Conservation (phyloP, 1,140 invertebrate genomes). For the Lucilia cuprina region DNA sequence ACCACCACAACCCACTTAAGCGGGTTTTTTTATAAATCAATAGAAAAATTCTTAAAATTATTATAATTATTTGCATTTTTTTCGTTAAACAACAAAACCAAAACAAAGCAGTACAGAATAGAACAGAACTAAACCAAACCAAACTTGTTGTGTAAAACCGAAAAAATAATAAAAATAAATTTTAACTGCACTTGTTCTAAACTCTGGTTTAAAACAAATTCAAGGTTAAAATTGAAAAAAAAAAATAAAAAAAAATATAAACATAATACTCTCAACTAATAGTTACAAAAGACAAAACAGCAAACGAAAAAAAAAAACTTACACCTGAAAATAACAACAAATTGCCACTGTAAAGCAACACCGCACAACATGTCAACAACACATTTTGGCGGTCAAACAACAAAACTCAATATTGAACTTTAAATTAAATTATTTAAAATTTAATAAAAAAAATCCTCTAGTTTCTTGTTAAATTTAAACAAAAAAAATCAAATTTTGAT, state of each 20-base stretch:
- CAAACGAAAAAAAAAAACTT: not conserved
- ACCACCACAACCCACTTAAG: conserved; percentile 1
- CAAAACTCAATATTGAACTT: conserved; percentile 13
- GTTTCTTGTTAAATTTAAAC: too few relatives aligned
- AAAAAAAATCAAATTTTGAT: too few relatives aligned
- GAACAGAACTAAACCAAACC: not conserved
- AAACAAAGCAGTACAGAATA: too few relatives aligned
- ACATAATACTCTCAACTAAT: not conserved
- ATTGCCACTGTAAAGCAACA: not conserved
- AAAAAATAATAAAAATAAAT: not conserved
- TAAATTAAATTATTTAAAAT: not conserved
- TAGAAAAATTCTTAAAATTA: conserved; percentile 30
- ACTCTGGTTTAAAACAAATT: not conserved
- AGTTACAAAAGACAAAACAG: not conserved
- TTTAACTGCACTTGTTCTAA: conserved; percentile 2
- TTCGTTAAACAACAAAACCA: too few relatives aligned
- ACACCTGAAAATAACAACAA: not conserved
- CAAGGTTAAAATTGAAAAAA: conserved; percentile 33
- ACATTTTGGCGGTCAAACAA: conserved; percentile 24
- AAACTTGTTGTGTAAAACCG: conserved; percentile 12
- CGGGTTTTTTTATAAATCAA: conserved; percentile 23
- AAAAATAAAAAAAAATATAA: not conserved
- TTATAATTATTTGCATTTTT: conserved; percentile 27
- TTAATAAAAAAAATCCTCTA: too few relatives aligned
- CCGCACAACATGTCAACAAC: conserved; percentile 6